Percentiles rank a stretch among this genome's conserved stretches.
Evolutionary conservation across 2,888 invertebrate genomes (phyloP).

Genomic region (Polia nebulosa): DNA sequence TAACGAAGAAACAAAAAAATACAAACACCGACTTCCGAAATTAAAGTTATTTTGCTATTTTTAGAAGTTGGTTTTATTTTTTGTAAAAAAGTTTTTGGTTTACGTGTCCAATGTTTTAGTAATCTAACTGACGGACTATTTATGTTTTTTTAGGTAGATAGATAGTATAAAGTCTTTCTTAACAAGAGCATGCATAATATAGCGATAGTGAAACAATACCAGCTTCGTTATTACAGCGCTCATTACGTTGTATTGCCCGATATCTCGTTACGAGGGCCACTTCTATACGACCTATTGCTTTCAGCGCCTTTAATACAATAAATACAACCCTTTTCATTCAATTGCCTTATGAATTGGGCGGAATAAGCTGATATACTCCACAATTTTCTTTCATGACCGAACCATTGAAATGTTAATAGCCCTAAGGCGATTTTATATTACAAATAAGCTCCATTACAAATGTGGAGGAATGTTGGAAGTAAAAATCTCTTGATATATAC

Average conservation of each 20-base stretch:
- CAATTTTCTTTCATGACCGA: slow-evolving; percentile 31
- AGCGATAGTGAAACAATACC: slow-evolving; percentile 3
- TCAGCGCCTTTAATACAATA: slow-evolving; percentile 20
- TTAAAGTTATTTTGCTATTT: too few species aligned
- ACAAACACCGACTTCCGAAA: too few species aligned
- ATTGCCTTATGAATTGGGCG: slow-evolving; percentile 26
- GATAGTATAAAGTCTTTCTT: not conserved
- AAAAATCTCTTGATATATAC: slow-evolving; percentile 43
- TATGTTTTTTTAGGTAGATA: too few species aligned
- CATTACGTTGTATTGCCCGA: slow-evolving; percentile 16
- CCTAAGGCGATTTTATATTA: slow-evolving; percentile 35
- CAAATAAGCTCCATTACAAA: slow-evolving; percentile 38
- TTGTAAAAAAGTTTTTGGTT: too few species aligned
- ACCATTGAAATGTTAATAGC: slow-evolving; percentile 41
- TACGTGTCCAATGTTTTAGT: too few species aligned
- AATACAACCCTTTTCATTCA: slow-evolving; percentile 39
- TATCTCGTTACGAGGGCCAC: slow-evolving; percentile 12
- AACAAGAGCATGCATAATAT: not conserved
- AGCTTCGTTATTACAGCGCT: not conserved
- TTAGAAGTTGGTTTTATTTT: too few species aligned
- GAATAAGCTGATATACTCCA: slow-evolving; percentile 33
- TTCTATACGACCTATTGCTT: slow-evolving; percentile 29
- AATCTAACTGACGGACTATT: too few species aligned
- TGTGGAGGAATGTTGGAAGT: slow-evolving; percentile 30
- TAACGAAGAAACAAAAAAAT: too few species aligned